Base-by-base conservation (phyloP, 64 coral and sea anemone species). In the Cladopsammia gracilis region DNA sequence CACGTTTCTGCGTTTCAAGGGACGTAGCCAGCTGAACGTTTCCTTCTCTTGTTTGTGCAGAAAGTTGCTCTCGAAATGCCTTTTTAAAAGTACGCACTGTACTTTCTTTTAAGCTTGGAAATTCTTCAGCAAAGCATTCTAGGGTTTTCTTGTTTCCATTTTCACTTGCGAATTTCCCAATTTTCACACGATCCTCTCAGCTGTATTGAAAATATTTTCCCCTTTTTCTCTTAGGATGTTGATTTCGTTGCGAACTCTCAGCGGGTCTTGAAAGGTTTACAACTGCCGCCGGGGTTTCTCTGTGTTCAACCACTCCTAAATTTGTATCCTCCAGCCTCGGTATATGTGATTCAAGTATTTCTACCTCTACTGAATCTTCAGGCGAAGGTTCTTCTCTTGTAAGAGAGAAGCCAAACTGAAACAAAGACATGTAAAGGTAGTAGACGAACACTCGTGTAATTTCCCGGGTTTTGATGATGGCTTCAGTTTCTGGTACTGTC, bases 201-300 rank as follows among this genome's bases (percentile, higher is more conserved):
- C 65, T 91, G 51, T 91, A 91, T 73, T 74, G 66, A 73, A 43
- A 73, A 71, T 82, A 91, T n/a, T 91, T 91, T 47, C 67, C 65
- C 65, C 53, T 82, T 83, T 82, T 83, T 82, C 88, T 91, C 89
- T 61, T 82, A 56, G 48, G 62, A 50, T 79, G 76, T 70, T 64
- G 50, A 82, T 43, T 73, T 73, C 4, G 10, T 91, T 82, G 65
- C 70, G 1, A 88, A 88, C 25, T 88, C 14, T 88, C 53, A 42
- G 65, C 57, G 62, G 86, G 71, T 88, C 86, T 88, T 88, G 86
- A 88, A 76, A 88, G 86, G 70, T 88, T 75, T 75, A 75, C 86
- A 88, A 75, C 86, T 88, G 86, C 67, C 19, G 69, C 70, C 2
- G 52, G 50, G 22, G 6, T 58, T 78, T 78, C 4, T 20, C 51